Evolutionary conservation across 2,113 vertebrate species (phyloP), one percentile per base, ranked within the genome.

Genomic region (Rhineura floridana): DNA sequence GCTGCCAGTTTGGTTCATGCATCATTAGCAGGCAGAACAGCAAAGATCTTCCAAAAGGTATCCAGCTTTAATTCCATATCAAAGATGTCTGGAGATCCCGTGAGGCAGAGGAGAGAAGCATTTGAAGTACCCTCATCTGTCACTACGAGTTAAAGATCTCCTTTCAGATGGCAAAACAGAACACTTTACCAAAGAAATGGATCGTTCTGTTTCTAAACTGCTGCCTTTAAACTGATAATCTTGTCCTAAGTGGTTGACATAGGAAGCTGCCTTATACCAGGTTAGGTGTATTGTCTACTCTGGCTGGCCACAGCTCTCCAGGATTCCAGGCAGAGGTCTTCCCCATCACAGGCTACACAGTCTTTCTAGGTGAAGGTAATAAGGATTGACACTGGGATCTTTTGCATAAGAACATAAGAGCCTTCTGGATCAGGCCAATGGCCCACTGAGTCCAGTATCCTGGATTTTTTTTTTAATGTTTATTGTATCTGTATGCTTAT

Each of bases 51-150:
- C n/a, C 87, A 23, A 62, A 33, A 93, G 92, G 85, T 91, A 91
- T 87, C 90, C 0, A 90, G 89, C 89, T 85, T 36, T 94, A 91
- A 92, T 91, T 94, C 93, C 90, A 93, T 94, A 95, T 96, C 95
- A 95, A 96, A 95, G 94, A 83, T 82, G 82, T 80, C 86, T 83
- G 72, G 91, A 92, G 90, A 93, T 92, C 86, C 89, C 93, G 85
- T 91, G 89, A 90, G 91, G 88, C 89, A 91, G 91, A 88, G n/a
- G n/a, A n/a, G n/a, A n/a, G n/a, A 89, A 25, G 92, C 91, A 86
- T 96, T 96, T 95, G 95, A 95, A 95, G 93, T 94, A 70, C 72
- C 88, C 87, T 93, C 94, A 95, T 93, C 94, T 91, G 85, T 94
- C 94, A 94, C 89, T 91, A 90, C 48, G 75, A 85, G 92, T 93